Evolutionary conservation across 1,140 invertebrate genomes (phyloP), one percentile per base, ranked within the genome.

Genomic region (Nasonia giraulti): DNA sequence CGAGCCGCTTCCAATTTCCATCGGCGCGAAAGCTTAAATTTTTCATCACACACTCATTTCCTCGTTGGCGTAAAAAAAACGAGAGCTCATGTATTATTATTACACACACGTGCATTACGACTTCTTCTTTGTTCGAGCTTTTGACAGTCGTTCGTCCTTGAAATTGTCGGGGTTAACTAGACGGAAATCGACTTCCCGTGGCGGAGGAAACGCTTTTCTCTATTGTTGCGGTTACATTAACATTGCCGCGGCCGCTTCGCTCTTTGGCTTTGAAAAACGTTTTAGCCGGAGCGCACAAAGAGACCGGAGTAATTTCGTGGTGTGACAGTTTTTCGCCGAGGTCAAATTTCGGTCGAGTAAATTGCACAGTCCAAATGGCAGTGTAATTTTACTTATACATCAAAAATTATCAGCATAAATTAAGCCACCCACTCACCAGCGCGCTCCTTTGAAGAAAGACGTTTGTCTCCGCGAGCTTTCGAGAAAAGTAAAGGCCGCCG

Each of bases 91-190:
- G 80, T 82, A 74, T 74, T 69, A 81, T 75, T 55, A 55, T 17
- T 55, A 55, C 68, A 79, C 73, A n/a, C 44, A 71, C 50, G 37
- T 66, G 79, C 83, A 74, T 83, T 5, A 14, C 69, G 50, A 17
- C 11, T 71, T 62, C 33, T 40, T 37, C 33, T 37, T 37, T 37
- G 5, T 14, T 79, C 37, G 17, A 80, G 55, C 83, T 82, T 82
- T 82, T 82, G 80, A 75, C 37, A 75, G 17, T 74, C 71, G 47
- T 27, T 81, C 77, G 84, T 31, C 83, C 83, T 78, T 88, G 80
- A 87, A 87, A 88, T 88, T 86, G 80, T 82, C 47, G 80, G 62
- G 86, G 69, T 85, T 86, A 87, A 84, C 80, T 71, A 85, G 84
- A 86, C 85, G 83, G 31, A 86, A 87, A 86, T 85, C 82, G 87